phyloP scores from a whole-genome alignment of 1,140 invertebrate genomes.

The Belonocnema kinseyi region DNA sequence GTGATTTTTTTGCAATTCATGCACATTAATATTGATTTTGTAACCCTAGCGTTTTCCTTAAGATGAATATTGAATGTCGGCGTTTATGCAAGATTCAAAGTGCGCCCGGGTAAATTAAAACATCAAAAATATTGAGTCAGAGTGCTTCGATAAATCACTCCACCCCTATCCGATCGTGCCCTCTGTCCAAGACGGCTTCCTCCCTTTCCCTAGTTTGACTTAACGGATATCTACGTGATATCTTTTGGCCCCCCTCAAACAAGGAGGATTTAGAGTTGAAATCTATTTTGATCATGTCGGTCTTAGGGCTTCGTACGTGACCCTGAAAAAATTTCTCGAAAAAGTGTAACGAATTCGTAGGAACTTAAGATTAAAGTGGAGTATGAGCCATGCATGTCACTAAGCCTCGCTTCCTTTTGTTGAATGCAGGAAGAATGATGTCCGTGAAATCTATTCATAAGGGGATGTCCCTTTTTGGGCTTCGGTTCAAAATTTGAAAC shows the following conservation, averaged over 20 bases:
- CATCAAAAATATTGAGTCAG: constrained; percentile 10
- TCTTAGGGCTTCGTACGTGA: constrained; percentile 3
- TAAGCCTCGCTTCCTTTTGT: constrained; percentile 4
- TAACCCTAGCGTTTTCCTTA: background rate
- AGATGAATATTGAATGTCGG: constrained; percentile 11
- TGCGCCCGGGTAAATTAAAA: constrained; percentile 13
- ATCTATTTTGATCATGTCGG: constrained; percentile 20
- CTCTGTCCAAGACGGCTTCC: constrained; percentile 1
- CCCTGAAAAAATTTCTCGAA: constrained; percentile 25
- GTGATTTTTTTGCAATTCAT: constrained; percentile 15
- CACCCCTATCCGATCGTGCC: background rate
- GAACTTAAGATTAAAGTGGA: constrained; percentile 17
- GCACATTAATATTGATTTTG: constrained; percentile 25
- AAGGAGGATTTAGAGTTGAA: background rate
- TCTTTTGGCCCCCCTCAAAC: background rate
- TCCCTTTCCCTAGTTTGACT: background rate
- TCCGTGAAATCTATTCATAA: constrained; percentile 27
- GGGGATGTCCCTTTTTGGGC: background rate
- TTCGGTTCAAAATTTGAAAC: background rate
- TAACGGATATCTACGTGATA: background rate
- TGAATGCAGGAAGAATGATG: background rate
- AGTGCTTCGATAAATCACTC: constrained; percentile 26
- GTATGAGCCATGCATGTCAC: constrained; percentile 20
- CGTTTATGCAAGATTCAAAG: background rate
- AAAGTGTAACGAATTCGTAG: constrained; percentile 24